These are phyloP conservation scores for Xanthia togata DNA, from an alignment of 2,888 invertebrate genomes.

Conservation along the genomic window DNA sequence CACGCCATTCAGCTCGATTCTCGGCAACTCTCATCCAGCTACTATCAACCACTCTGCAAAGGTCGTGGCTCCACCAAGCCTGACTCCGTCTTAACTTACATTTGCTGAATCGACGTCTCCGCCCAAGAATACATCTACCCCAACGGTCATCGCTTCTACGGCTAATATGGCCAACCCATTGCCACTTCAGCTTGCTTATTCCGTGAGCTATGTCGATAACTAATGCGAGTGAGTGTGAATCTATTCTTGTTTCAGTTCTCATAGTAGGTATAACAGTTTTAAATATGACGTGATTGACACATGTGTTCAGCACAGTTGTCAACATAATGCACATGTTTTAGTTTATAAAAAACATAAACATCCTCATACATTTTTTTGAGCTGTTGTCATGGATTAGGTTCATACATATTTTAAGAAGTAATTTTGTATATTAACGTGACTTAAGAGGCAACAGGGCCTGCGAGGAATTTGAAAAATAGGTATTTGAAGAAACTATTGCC, in stretches of 20 bases:
- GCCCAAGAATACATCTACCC: background rate
- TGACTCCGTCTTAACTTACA: background rate
- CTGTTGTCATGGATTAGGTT: background rate
- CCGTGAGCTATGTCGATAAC: background rate
- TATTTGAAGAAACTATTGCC: too few species aligned
- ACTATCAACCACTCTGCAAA: background rate
- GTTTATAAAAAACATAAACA: constrained; percentile 2
- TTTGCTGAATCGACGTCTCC: background rate
- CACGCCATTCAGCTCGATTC: background rate
- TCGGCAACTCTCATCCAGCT: background rate
- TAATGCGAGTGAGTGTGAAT: background rate
- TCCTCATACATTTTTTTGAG: background rate
- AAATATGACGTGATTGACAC: constrained; percentile 12
- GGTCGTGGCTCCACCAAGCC: background rate
- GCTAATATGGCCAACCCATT: background rate
- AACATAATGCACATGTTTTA: background rate
- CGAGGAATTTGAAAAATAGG: too few species aligned
- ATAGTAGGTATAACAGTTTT: background rate
- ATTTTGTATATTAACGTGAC: background rate
- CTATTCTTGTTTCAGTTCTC: constrained; percentile 4
- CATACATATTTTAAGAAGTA: background rate
- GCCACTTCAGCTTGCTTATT: background rate
- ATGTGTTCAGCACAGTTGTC: constrained; percentile 6
- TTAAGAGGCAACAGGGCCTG: too few species aligned
- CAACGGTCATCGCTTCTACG: background rate